Base-by-base conservation (phyloP, 2,888 invertebrate species). In the Pyrrhia umbra region DNA sequence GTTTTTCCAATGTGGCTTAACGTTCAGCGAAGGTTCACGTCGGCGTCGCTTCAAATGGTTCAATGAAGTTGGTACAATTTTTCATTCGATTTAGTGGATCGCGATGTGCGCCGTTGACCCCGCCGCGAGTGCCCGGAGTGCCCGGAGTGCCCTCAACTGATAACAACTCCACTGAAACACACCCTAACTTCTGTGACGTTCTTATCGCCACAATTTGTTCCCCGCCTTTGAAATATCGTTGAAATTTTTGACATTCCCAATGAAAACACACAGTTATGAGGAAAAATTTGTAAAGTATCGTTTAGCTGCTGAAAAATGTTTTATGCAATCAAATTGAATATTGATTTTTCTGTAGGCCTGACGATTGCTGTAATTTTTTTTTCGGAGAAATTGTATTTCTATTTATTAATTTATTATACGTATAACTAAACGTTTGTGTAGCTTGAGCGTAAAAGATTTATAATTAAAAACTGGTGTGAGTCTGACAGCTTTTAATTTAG, bases 141-240 rank as follows among this genome's bases (percentile, higher is more conserved):
- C 63, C 72, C 56, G 54, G 59, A 64, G 76, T 72, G 71, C 70
- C 79, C 77, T 30, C 71, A 90, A 92, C 92, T 90, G 92, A 92
- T 92, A 92, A 87, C 88, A 92, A 92, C 90, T 92, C 88, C 86
- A 90, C 86, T 91, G 91, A 89, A 91, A 90, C 88, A 90, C 88
- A 85, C 85, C 83, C 82, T 80, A 87, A 91, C 87, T 91, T 87
- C 83, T 83, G 82, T 79, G 82, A 82, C 85, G 71, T 72, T 80
- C 87, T 90, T 91, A 90, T 91, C 91, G 86, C 50, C 62, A 79
- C 87, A 91, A 90, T 90, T 92, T 88, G 86, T 87, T 86, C 85
- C n/a, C 80, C 81, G 77, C 62, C 83, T 88, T 86, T 89, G 90
- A 91, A 92, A 91, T 91, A 92, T 91, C 87, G 86, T 85, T 73